Evolutionary conservation across 2,888 invertebrate genomes (phyloP).

Genomic region (Eupithecia pulchellata): DNA sequence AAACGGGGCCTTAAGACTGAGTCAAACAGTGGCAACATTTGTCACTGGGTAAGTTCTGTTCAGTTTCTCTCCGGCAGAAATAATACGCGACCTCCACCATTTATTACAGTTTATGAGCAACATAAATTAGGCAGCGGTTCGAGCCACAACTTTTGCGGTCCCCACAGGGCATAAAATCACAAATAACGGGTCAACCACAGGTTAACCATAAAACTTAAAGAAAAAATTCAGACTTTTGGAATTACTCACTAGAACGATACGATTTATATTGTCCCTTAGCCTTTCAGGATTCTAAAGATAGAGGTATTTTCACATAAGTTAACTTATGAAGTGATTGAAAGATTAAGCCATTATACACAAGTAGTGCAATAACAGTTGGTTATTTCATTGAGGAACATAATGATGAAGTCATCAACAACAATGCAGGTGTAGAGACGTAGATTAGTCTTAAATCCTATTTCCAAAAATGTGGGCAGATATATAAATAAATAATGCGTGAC

Average conservation of each 20-base stretch:
- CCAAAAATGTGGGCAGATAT: neutral
- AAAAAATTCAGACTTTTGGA: neutral
- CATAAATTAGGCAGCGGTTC: slow-evolving; percentile 12
- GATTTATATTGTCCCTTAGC: neutral
- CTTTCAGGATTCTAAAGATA: neutral
- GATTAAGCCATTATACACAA: neutral
- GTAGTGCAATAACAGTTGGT: neutral
- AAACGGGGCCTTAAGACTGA: neutral
- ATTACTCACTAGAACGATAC: neutral
- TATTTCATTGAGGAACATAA: neutral
- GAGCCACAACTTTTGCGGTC: slow-evolving; percentile 8
- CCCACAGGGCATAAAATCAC: neutral
- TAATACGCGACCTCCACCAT: neutral
- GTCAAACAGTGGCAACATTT: neutral
- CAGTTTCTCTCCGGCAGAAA: neutral
- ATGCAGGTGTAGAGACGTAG: neutral
- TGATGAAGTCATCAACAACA: neutral
- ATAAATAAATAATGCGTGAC: neutral
- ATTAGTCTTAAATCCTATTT: too few species aligned
- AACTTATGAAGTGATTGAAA: neutral
- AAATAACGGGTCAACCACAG: neutral
- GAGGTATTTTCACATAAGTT: too few species aligned
- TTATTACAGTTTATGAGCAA: slow-evolving; percentile 13
- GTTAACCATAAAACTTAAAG: neutral
- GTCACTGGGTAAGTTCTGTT: neutral